These are phyloP conservation scores for Oxyscelio sp. DNA, from an alignment of 2,888 invertebrate genomes.

Conservation along the genomic window DNA sequence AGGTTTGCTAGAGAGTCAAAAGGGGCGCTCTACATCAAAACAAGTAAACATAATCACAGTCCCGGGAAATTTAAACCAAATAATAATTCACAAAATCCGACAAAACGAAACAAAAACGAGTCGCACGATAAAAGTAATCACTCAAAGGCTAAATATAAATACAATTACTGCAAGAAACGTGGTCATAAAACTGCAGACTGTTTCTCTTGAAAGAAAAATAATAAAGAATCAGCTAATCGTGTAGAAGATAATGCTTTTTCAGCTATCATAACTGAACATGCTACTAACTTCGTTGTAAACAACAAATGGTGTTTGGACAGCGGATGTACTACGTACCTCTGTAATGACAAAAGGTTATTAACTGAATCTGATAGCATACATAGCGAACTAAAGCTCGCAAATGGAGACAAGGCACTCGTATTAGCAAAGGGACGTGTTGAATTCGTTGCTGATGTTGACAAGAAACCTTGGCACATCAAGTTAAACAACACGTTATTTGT, in stretches of 20 bases:
- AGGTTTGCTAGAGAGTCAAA: too few species aligned
- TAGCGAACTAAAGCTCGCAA: conserved; percentile 1
- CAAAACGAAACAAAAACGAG: neutral
- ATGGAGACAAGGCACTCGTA: neutral
- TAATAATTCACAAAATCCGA: neutral
- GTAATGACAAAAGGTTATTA: neutral
- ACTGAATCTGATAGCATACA: neutral
- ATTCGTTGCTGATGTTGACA: neutral
- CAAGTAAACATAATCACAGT: neutral
- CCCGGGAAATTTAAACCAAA: neutral
- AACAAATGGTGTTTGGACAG: conserved; percentile 11
- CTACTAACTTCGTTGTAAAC: neutral
- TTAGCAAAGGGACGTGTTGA: neutral
- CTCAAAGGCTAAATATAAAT: conserved; percentile 25
- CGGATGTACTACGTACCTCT: conserved; percentile 2
- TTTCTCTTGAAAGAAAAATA: neutral
- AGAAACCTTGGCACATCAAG: neutral
- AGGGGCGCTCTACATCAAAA: conserved; percentile 24
- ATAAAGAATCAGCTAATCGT: neutral
- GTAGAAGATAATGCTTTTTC: neutral
- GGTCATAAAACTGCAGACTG: conserved; percentile 27
- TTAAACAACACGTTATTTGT: neutral
- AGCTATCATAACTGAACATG: neutral
- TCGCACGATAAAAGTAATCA: neutral
- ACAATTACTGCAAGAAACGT: conserved; percentile 11